Evolutionary conservation across 2,888 invertebrate genomes (phyloP).

Genomic region (Spodoptera littoralis): DNA sequence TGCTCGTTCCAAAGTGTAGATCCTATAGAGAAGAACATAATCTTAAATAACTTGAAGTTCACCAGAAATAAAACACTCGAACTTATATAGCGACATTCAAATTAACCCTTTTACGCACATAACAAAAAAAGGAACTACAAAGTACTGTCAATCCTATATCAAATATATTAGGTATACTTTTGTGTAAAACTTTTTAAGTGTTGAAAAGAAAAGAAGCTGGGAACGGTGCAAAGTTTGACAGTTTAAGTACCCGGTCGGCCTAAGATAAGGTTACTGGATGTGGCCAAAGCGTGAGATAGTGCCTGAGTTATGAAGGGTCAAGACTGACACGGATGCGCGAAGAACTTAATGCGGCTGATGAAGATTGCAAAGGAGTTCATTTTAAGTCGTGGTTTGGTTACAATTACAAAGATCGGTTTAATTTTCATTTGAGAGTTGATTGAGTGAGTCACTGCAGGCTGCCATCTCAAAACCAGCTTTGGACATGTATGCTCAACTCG

Average conservation of each 20-base stretch:
- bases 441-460: too few species aligned
- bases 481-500: too few species aligned
- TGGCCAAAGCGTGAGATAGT: slow-evolving; percentile 49
- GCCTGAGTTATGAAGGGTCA: slow-evolving; percentile 59
- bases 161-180: slow-evolving; percentile 27
- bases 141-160: slow-evolving; percentile 45
- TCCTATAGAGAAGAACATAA: too few species aligned
- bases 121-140: slow-evolving; percentile 37
- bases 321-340: slow-evolving; percentile 43
- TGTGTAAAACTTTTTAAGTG: slow-evolving; percentile 54
- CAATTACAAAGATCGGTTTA: too few species aligned
- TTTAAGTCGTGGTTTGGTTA: too few species aligned
- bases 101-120: slow-evolving; percentile 18
- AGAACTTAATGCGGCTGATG: slow-evolving; percentile 23
- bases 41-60: too few species aligned
- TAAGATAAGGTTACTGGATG: slow-evolving; percentile 58
- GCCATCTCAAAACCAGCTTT: too few species aligned
- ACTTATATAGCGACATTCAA: slow-evolving; percentile 24
- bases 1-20: too few species aligned
- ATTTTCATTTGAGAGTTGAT: too few species aligned
- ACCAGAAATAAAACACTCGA: background rate
- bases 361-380: background rate
- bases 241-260: slow-evolving; percentile 60
- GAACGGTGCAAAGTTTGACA: slow-evolving; percentile 65
- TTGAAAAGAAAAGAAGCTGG: slow-evolving; percentile 57